Evolutionary conservation across 1,140 invertebrate species (phyloP).

Genomic region (Bombus huntii): DNA sequence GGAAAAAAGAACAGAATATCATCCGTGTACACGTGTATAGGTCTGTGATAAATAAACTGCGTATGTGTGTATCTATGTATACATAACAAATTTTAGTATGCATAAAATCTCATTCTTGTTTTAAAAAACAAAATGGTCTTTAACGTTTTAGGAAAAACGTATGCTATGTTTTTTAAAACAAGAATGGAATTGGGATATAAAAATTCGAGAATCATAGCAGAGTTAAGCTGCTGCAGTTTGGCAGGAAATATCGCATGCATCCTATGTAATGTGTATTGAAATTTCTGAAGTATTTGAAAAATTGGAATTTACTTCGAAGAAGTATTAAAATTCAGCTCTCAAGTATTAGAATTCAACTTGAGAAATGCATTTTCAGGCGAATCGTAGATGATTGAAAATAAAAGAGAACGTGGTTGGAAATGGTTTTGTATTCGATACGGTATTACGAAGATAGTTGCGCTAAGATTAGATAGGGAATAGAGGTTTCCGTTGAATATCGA

Average conservation of each 20-base stretch:
- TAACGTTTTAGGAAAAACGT: too few relatives aligned
- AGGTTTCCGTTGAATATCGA: constrained; percentile 6
- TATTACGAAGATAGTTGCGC: neutral
- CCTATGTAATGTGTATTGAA: neutral
- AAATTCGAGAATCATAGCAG: too few relatives aligned
- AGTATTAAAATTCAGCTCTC: neutral
- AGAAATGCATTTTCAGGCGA: neutral
- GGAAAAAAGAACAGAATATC: neutral
- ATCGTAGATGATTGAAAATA: neutral
- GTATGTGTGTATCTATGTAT: too few relatives aligned
- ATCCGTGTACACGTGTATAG: neutral
- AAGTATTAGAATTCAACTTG: too few relatives aligned
- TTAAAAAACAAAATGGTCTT: too few relatives aligned
- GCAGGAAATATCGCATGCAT: neutral
- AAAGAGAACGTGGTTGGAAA: neutral
- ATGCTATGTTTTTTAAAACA: neutral
- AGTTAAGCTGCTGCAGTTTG: neutral
- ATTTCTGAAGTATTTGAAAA: neutral
- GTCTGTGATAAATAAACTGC: too few relatives aligned
- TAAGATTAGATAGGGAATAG: neutral
- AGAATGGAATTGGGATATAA: neutral
- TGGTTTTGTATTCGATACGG: neutral
- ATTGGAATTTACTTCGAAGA: neutral
- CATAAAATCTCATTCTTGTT: too few relatives aligned
- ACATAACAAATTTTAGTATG: too few relatives aligned